Evolutionary conservation across 2,113 vertebrate species (phyloP).

Genomic region (Tragelaphus strepsiceros): DNA sequence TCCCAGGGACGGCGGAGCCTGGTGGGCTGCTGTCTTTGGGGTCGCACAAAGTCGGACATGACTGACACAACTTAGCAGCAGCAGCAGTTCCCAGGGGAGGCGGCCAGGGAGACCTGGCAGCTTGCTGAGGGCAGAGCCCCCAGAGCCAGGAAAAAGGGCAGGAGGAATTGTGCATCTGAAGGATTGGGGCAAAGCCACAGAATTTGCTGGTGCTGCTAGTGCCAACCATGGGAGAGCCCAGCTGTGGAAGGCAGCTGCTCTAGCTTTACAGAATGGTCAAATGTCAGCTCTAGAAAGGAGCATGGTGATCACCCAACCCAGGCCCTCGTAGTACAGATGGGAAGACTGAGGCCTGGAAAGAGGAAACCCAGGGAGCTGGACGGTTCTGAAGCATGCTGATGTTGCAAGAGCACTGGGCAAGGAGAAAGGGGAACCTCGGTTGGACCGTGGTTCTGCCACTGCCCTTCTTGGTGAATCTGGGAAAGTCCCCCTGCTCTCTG

Average conservation of each 20-base stretch:
- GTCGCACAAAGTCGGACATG: too few species aligned
- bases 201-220: background rate
- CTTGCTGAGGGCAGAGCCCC: background rate
- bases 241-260: background rate
- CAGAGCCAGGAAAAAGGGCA: background rate
- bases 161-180: background rate
- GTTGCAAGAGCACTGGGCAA: background rate
- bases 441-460: background rate
- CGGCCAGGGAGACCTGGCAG: background rate
- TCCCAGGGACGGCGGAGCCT: too few species aligned
- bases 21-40: too few species aligned
- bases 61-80: too few species aligned
- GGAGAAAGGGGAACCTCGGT: background rate
- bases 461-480: background rate
- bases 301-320: background rate
- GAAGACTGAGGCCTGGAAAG: background rate
- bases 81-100: background rate
- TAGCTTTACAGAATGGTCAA: background rate
- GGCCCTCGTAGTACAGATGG: background rate
- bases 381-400: background rate
- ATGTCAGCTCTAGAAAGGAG: background rate
- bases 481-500: background rate
- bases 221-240: background rate
- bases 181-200: background rate
- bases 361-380: background rate